Evolutionary conservation across 2,888 invertebrate genomes (phyloP).

Genomic region (Lingula anatina): DNA sequence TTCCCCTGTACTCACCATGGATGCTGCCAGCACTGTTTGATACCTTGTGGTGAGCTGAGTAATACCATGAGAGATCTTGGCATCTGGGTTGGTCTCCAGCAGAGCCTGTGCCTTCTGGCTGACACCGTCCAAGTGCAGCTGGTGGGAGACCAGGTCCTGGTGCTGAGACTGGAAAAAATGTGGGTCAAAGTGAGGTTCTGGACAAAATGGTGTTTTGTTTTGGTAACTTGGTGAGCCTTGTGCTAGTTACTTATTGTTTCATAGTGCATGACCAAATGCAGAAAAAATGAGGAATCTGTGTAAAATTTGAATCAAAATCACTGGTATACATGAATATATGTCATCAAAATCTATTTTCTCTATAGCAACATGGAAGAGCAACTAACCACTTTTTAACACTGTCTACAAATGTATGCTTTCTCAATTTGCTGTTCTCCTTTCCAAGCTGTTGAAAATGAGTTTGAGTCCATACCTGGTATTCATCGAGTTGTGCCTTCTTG

Average conservation of each 20-base stretch:
- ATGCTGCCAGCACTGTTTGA: constrained; percentile 80
- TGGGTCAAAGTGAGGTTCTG: too few species aligned
- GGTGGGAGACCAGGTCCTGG: constrained; percentile 34
- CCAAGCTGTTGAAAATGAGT: too few species aligned
- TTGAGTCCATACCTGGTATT: constrained; percentile 73
- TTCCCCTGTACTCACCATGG: constrained; percentile 86
- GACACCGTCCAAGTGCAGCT: constrained; percentile 65
- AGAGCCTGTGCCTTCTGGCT: constrained; percentile 88
- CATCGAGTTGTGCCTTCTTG: constrained; percentile 82
- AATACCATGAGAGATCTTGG: constrained; percentile 87
- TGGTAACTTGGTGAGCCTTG: too few species aligned
- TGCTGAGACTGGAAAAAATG: too few species aligned
- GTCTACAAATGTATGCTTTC: not conserved
- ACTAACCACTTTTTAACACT: too few species aligned
- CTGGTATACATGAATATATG: too few species aligned
- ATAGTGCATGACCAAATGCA: too few species aligned
- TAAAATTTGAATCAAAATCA: too few species aligned
- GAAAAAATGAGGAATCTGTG: too few species aligned
- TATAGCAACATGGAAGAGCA: not conserved
- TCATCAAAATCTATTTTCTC: too few species aligned
- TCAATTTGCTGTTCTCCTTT: not conserved
- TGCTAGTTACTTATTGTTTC: too few species aligned
- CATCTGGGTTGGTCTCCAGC: constrained; percentile 89
- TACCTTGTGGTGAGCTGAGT: constrained; percentile 95
- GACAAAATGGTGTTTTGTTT: too few species aligned